phyloP scores from a whole-genome alignment of 2,113 vertebrate genomes.

The Atlantisia rogersi region DNA sequence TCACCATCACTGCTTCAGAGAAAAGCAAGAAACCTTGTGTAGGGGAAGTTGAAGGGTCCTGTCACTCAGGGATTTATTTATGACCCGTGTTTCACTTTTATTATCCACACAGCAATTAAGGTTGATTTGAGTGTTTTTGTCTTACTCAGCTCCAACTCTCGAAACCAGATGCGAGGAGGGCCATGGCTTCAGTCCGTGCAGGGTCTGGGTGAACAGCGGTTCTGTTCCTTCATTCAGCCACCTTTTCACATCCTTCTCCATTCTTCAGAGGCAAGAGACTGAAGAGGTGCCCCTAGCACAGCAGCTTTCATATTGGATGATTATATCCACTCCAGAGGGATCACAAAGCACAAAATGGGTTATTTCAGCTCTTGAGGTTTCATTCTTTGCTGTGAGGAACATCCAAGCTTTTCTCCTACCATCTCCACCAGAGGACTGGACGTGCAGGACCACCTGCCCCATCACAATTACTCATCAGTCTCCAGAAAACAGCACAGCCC shows the following conservation, averaged over 20 bases:
- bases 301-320: not conserved
- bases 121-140: not conserved
- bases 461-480: not conserved
- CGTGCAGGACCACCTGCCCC: not conserved
- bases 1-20: not conserved
- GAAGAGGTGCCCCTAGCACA: not conserved
- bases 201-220: not conserved
- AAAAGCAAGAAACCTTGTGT: not conserved
- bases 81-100: not conserved
- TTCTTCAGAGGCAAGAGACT: not conserved
- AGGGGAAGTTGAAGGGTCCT: not conserved
- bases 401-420: not conserved
- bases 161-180: not conserved
- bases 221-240: not conserved
- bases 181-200: accelerated
- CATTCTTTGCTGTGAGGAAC: not conserved
- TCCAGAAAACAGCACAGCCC: not conserved
- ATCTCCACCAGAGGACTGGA: not conserved
- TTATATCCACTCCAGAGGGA: not conserved
- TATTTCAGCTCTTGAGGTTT: not conserved
- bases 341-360: not conserved
- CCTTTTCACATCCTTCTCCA: not conserved
- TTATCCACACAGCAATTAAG: not conserved
- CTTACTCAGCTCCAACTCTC: not conserved
- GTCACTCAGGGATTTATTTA: not conserved